phyloP scores from a whole-genome alignment of 1,140 invertebrate species.

The Lamellibrachia luymesi region DNA sequence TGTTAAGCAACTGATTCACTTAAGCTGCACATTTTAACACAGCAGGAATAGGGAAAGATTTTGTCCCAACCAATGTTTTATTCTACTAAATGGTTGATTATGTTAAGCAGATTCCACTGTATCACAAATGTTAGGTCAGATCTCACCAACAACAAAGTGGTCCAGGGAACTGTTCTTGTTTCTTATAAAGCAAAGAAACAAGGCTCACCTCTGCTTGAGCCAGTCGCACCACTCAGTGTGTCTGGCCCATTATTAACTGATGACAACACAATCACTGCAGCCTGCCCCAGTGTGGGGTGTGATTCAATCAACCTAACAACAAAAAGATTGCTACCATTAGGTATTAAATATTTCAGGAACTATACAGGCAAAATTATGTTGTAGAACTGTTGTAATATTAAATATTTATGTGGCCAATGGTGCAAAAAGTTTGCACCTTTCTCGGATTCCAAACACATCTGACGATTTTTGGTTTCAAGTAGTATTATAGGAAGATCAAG shows the following conservation, averaged over 20 bases:
- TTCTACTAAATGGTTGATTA: too few relatives aligned
- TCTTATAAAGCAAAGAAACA: background rate
- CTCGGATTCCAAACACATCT: too few relatives aligned
- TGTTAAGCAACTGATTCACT: too few relatives aligned
- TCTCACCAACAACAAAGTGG: background rate
- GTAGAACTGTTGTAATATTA: background rate
- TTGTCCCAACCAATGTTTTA: too few relatives aligned
- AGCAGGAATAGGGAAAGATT: too few relatives aligned
- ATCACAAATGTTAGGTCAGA: too few relatives aligned
- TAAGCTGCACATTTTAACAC: too few relatives aligned
- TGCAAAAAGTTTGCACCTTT: too few relatives aligned
- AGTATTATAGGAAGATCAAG: too few relatives aligned
- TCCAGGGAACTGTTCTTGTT: too few relatives aligned
- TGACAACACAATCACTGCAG: conserved; percentile 39
- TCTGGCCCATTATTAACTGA: conserved; percentile 42
- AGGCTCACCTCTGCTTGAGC: conserved; percentile 17
- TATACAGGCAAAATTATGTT: background rate
- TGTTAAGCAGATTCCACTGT: too few relatives aligned
- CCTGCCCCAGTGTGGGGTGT: conserved; percentile 50
- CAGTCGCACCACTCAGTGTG: conserved; percentile 28
- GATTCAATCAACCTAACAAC: conserved; percentile 44
- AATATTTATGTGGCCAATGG: background rate
- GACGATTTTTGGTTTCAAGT: too few relatives aligned
- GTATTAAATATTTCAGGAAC: background rate
- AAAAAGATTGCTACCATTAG: conserved; percentile 19